Evolutionary conservation across 2,888 invertebrate genomes (phyloP).

Genomic region (Sminthurinus aureus): DNA sequence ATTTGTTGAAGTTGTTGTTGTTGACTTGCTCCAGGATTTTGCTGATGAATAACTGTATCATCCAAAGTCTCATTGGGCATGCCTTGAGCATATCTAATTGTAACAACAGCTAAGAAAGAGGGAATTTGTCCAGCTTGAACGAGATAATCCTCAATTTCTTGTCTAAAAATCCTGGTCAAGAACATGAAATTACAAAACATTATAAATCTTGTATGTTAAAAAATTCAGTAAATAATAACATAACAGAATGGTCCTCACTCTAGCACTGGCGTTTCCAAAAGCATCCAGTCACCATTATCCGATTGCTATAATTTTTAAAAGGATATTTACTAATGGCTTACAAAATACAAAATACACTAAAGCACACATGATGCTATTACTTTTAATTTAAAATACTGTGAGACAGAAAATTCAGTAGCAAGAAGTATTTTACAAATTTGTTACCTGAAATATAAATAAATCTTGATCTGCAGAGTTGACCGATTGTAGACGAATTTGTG

Average conservation of each 20-base stretch:
- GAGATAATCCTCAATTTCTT: conserved; percentile 55
- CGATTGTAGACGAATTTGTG: conserved; percentile 55
- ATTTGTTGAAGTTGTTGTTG: background rate
- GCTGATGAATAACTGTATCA: conserved; percentile 41
- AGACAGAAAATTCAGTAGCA: background rate
- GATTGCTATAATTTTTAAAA: conserved; percentile 49
- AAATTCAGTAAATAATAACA: no score
- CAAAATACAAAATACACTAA: background rate
- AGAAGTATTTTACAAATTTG: background rate
- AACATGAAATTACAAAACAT: no score
- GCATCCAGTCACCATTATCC: conserved; percentile 56
- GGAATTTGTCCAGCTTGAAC: conserved; percentile 55
- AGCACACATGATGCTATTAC: no score
- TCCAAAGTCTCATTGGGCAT: conserved; percentile 9
- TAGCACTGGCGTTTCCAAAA: conserved; percentile 57
- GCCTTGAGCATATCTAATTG: conserved; percentile 52
- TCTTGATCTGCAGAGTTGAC: conserved; percentile 52
- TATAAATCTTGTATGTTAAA: no score
- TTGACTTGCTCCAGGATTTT: conserved; percentile 26
- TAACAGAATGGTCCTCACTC: no score
- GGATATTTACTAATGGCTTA: background rate
- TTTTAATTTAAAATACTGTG: no score
- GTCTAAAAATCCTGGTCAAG: conserved; percentile 51
- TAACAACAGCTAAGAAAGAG: conserved; percentile 52
- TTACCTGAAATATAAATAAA: conserved; percentile 57